phyloP scores from a whole-genome alignment of 2,113 vertebrate species.

The Labeo rohita region DNA sequence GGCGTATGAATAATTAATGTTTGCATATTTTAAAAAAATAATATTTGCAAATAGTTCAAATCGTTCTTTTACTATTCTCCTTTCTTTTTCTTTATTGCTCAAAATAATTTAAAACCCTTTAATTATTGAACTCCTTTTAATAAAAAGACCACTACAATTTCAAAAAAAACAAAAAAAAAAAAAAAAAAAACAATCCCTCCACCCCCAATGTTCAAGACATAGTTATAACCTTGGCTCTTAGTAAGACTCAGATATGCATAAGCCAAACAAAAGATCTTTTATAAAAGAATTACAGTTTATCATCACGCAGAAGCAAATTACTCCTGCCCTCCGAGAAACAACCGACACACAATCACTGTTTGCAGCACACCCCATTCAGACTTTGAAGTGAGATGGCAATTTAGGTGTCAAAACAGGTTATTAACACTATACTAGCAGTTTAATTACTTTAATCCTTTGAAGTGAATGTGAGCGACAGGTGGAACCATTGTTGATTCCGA shows the following conservation, averaged over 20 bases:
- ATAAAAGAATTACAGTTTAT: not conserved
- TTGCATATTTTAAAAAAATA: no score
- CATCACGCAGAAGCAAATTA: not conserved
- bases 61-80: no score
- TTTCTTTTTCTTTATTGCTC: no score
- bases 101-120: not conserved
- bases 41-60: no score
- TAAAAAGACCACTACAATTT: not conserved
- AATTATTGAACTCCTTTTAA: not conserved
- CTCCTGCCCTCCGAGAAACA: not conserved
- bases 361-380: not conserved
- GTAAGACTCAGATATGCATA: not conserved
- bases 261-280: not conserved
- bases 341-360: not conserved
- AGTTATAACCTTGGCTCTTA: not conserved
- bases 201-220: not conserved
- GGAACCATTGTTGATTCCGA: constrained; percentile 4
- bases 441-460: constrained; percentile 24
- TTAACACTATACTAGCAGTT: not conserved
- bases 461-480: constrained; percentile 31
- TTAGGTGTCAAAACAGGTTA: constrained; percentile 10
- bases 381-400: not conserved
- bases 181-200: no score
- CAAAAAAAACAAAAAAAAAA: no score
- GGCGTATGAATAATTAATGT: no score